Base-by-base conservation (phyloP, 1,140 invertebrate genomes). In the Brevipalpus yothersi region DNA sequence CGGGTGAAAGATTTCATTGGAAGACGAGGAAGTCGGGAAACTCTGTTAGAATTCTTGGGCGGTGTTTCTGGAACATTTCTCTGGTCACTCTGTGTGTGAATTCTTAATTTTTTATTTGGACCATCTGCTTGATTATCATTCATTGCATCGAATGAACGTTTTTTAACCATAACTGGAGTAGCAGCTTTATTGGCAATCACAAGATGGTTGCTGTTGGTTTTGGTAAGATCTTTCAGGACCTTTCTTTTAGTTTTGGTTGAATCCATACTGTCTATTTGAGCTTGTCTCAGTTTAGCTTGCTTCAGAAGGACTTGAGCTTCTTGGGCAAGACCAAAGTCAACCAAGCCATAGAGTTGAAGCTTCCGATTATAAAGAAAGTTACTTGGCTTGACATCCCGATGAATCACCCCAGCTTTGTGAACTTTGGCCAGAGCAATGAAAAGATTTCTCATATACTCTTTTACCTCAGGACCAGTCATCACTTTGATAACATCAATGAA, bases 361-460 rank as follows among this genome's bases (percentile, higher is more conserved):
- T 74, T 72, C 41, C 84, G 73, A 70, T 90, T 81, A 67, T 87
- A 92, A 1, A 92, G 74, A 70, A 92, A 92, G 73, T 93, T 93
- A 69, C 80, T 84, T 7, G 89, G 87, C 73, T 92, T 92, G n/a
- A 93, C 78, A 69, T 93, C 88, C 64, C 89, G 75, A 70, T 93
- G 89, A 63, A 93, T 89, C 57, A 92, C 80, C 63, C 82, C 79
- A 69, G 83, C 84, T 59, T 79, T 77, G 72, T 93, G 89, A 53
- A 92, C 83, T 66, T 83, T 77, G 53, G 74, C 71, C 53, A 93
- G 72, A 7, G 89, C 86, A 55, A 79, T 74, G 61, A 92, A 69
- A 51, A 93, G 70, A 66, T 87, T 86, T 65, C 74, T 78, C 78
- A 92, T 86, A 69, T 92, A 92, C 58, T 79, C 72, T 63, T 78